Conservation (phyloP, 2,113 vertebrate genomes). For the Orientallactaga bullata region DNA sequence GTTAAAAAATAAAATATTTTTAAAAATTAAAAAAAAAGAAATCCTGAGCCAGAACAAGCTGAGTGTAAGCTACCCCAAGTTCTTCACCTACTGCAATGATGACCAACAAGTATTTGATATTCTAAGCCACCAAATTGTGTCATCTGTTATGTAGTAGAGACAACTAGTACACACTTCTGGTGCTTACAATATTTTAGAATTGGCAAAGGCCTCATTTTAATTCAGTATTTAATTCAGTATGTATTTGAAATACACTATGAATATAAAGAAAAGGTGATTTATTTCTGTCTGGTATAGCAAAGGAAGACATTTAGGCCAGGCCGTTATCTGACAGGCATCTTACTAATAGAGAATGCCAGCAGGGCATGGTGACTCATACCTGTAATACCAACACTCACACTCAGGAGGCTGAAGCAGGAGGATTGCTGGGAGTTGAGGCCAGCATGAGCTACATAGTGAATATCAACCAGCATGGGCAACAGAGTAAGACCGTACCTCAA, state of each 20-base stretch:
- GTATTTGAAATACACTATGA: neutral
- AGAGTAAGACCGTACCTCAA: neutral
- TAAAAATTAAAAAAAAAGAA: too few relatives aligned
- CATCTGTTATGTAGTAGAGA: neutral
- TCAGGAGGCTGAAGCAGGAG: neutral
- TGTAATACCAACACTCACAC: neutral
- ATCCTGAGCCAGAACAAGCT: neutral
- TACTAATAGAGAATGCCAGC: neutral
- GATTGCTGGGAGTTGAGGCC: neutral
- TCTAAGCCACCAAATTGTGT: neutral
- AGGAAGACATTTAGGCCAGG: neutral
- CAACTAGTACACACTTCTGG: neutral
- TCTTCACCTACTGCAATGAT: neutral
- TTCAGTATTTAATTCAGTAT: neutral
- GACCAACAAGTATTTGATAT: conserved; percentile 40
- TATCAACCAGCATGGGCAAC: neutral
- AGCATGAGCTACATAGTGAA: neutral
- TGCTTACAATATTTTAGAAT: conserved; percentile 16
- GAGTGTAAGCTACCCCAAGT: neutral
- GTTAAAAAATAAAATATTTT: too few relatives aligned
- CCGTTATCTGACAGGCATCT: conserved; percentile 20
- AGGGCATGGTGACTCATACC: neutral
- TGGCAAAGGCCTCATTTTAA: neutral
- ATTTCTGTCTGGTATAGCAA: neutral
- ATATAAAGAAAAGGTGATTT: conserved; percentile 11